These are phyloP conservation scores for Nanorana parkeri DNA, from an alignment of 2,113 vertebrate genomes.

Conservation along the genomic window DNA sequence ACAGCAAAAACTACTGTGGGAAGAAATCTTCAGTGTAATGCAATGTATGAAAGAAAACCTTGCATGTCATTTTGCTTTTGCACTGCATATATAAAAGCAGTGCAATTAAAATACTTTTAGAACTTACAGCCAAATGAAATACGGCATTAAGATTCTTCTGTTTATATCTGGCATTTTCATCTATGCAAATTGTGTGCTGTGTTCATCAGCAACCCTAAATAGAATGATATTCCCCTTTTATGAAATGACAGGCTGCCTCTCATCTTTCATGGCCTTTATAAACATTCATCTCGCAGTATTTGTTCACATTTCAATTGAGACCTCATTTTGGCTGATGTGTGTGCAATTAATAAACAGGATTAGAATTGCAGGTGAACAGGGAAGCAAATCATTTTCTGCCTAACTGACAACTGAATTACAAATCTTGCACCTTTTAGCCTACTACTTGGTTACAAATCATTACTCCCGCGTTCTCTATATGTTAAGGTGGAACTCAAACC, in stretches of 20 bases:
- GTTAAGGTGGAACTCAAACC: too few species aligned
- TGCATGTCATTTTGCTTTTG: background rate
- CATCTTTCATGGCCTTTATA: conserved; percentile 18
- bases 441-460: background rate
- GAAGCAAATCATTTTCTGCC: background rate
- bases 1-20: conserved; percentile 16
- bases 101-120: background rate
- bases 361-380: conserved; percentile 8
- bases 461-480: too few species aligned
- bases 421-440: background rate
- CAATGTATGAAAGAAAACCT: background rate
- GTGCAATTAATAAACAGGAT: conserved; percentile 26
- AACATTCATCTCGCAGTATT: conserved; percentile 24
- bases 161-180: background rate
- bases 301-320: conserved; percentile 34
- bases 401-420: background rate
- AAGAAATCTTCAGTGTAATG: conserved; percentile 2
- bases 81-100: background rate
- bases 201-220: background rate
- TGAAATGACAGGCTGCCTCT: conserved; percentile 20
- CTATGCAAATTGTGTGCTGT: background rate
- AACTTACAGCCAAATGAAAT: background rate
- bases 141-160: background rate
- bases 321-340: conserved; percentile 15
- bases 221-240: conserved; percentile 6